Evolutionary conservation across 2,888 invertebrate genomes (phyloP).

Genomic region (Caenorhabditis afra): DNA sequence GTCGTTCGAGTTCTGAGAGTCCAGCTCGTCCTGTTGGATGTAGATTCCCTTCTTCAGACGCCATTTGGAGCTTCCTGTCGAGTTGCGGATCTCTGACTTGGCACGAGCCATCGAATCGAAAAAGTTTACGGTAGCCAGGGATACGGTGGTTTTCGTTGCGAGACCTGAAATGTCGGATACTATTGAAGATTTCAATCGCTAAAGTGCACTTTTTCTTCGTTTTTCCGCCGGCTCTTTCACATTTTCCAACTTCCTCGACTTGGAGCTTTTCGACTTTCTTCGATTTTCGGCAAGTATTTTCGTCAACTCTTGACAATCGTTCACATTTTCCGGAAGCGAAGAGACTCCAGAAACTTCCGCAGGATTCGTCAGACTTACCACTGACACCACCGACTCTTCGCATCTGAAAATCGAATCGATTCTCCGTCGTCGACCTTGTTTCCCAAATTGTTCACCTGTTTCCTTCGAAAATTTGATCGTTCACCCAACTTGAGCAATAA

Average conservation of each 20-base stretch:
- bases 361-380: no score
- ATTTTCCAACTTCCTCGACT: neutral
- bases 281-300: neutral
- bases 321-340: slow-evolving; percentile 12
- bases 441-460: neutral
- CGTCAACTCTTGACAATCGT: neutral
- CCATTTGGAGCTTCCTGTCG: slow-evolving; percentile 11
- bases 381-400: neutral
- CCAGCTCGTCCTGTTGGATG: slow-evolving; percentile 2
- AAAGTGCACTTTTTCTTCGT: neutral
- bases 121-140: neutral
- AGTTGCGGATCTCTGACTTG: neutral
- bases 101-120: slow-evolving; percentile 5
- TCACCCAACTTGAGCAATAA: slow-evolving; percentile 17
- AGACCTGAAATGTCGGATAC: neutral
- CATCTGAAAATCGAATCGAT: neutral
- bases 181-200: no score
- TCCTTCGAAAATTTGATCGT: slow-evolving; percentile 16
- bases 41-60: slow-evolving; percentile 8
- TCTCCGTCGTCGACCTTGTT: neutral
- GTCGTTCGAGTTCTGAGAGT: neutral
- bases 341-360: neutral
- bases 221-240: neutral
- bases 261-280: neutral
- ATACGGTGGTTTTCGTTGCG: neutral